Conservation (phyloP, 2,113 vertebrate genomes). For the Rhinolophus ferrumequinum region DNA sequence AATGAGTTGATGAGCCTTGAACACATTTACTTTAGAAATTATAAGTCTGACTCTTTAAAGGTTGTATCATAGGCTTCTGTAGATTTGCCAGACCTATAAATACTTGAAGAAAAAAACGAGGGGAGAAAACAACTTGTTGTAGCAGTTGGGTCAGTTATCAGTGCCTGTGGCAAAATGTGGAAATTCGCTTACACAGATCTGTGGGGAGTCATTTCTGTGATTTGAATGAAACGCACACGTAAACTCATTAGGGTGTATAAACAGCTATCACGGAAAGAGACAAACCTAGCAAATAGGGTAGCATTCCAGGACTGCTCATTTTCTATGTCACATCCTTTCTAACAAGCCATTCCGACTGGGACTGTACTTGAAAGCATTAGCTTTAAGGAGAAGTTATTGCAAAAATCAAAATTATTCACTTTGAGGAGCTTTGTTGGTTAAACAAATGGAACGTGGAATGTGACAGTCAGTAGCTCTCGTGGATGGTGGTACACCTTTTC, state of each 20-base stretch:
- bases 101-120: slow-evolving; percentile 31
- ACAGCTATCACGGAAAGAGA: slow-evolving; percentile 69
- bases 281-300: slow-evolving; percentile 60
- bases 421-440: background rate
- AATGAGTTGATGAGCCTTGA: background rate
- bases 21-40: slow-evolving; percentile 16
- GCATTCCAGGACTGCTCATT: slow-evolving; percentile 55
- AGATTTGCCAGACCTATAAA: slow-evolving; percentile 16
- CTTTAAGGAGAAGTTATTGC: background rate
- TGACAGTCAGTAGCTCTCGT: background rate
- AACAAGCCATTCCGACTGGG: slow-evolving; percentile 42
- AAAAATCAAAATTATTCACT: background rate
- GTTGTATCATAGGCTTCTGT: background rate
- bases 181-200: slow-evolving; percentile 61
- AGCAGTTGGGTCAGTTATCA: slow-evolving; percentile 73
- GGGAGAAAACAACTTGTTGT: slow-evolving; percentile 69
- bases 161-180: slow-evolving; percentile 67
- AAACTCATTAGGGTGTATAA: slow-evolving; percentile 71
- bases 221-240: slow-evolving; percentile 66
- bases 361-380: background rate
- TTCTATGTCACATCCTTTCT: slow-evolving; percentile 52
- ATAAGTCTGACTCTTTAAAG: background rate
- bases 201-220: slow-evolving; percentile 65
- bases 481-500: background rate
- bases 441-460: background rate